These are phyloP conservation scores for Sarcophaga carnaria DNA, from an alignment of 2,888 invertebrate species.

Conservation along the genomic window DNA sequence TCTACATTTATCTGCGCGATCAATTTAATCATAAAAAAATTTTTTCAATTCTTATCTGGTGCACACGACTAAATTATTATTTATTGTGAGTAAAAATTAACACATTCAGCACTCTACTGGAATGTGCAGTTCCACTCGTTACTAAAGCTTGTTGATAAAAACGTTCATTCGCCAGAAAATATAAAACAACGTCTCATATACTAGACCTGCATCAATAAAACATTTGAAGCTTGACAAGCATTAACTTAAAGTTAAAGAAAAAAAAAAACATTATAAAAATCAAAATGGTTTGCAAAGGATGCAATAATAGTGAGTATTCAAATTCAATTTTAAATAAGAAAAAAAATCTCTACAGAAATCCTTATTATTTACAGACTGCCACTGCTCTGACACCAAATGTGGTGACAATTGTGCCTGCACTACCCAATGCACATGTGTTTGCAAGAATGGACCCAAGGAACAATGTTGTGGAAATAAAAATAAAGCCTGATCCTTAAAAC, in stretches of 20 bases:
- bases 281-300: constrained; percentile 75
- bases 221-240: not conserved
- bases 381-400: constrained; percentile 71
- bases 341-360: too few relatives aligned
- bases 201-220: too few relatives aligned
- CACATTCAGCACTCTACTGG: too few relatives aligned
- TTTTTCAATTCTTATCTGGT: too few relatives aligned
- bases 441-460: constrained; percentile 75
- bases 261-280: not conserved
- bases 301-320: constrained; percentile 73
- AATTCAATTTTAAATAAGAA: not conserved
- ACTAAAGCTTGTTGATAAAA: too few relatives aligned
- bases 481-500: constrained; percentile 20
- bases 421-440: constrained; percentile 74
- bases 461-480: constrained; percentile 74
- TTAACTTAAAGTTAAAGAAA: not conserved
- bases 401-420: constrained; percentile 76
- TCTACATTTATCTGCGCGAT: too few relatives aligned
- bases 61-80: too few relatives aligned
- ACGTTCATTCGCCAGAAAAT: too few relatives aligned
- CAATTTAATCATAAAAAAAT: too few relatives aligned
- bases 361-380: constrained; percentile 70
- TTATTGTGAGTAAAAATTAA: too few relatives aligned
- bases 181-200: too few relatives aligned
- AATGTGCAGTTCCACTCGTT: too few relatives aligned